phyloP scores from a whole-genome alignment of 2,888 invertebrate genomes.

The Luffia ferchaultella region DNA sequence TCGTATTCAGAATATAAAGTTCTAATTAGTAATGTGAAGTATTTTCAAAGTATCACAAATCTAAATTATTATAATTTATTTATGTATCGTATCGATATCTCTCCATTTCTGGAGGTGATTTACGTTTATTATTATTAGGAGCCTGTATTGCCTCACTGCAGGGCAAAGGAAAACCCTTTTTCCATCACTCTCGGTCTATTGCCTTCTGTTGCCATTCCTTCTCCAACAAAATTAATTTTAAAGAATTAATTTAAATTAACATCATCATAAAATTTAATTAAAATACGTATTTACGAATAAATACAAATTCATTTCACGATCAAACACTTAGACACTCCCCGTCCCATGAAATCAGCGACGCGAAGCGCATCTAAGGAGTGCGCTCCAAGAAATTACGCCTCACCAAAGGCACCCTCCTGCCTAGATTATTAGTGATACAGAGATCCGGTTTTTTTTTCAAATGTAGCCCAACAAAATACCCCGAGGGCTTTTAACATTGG shows the following conservation, averaged over 20 bases:
- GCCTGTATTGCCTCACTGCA: too few relatives aligned
- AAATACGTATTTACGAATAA: background rate
- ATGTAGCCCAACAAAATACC: background rate
- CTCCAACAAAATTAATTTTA: too few relatives aligned
- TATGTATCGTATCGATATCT: too few relatives aligned
- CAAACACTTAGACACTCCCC: background rate
- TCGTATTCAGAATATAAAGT: too few relatives aligned
- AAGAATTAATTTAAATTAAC: background rate
- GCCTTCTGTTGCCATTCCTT: too few relatives aligned
- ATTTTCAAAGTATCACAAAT: too few relatives aligned
- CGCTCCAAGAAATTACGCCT: background rate
- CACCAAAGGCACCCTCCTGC: background rate
- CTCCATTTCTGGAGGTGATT: too few relatives aligned
- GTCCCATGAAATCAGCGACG: background rate
- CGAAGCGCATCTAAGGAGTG: background rate
- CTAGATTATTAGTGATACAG: background rate
- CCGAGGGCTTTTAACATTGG: background rate
- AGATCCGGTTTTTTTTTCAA: background rate
- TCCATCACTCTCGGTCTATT: too few relatives aligned
- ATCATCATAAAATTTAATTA: background rate
- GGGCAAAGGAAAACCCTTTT: too few relatives aligned
- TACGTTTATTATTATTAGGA: too few relatives aligned
- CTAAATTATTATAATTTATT: too few relatives aligned
- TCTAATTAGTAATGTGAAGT: too few relatives aligned
- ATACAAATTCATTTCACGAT: background rate